Evolutionary conservation across 2,797 vertebrate species (phyloP), one percentile per base, ranked within the genome.

Genomic region (Kryptopterus vitreolus): DNA sequence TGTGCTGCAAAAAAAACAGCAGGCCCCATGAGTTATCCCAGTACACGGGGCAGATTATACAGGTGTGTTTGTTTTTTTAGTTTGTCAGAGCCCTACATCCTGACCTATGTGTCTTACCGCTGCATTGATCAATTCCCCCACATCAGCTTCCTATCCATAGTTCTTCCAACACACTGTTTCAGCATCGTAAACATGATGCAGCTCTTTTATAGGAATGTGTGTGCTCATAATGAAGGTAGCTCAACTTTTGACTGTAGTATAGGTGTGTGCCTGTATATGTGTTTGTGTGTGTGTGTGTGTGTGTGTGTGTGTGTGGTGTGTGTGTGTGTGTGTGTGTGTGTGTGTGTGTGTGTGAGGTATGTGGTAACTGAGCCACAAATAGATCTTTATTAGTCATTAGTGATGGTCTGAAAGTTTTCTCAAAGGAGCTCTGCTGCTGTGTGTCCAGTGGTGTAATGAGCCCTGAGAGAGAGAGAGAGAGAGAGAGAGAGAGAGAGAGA

Each of bases 401-500:
- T 53, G 43, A 57, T 85, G 83, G 81, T 59, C 74, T 77, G 79
- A 80, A 48, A 38, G 50, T 66, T 63, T n/a, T 78, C 81, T 76
- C 82, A 53, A 24, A 53, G 76, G 78, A 57, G 50, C 66, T 18
- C 53, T 80, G 38, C 48, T 70, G 59, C 16, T 58, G 55, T 84
- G 82, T 92, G 92, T 90, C 92, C 92, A 85, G 81, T 84, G 80
- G 79, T 77, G 50, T 93, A 93, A 93, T 91, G 89, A 92, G 93
- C 50, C 89, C 90, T 87, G 53, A 57, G 59, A 79, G 85, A 87
- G 85, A 33, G 75, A 48, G 26, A 26, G 35, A 55, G 24, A 10
- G 15, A 29, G 53, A 73, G 33, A 46, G 35, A 43, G 50, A 50
- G 74, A 31, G 15, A 76, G 76, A 57, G 6, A 69, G 24, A 9